Evolutionary conservation across 2,888 invertebrate species (phyloP).

Genomic region (Drosophila hamatofila): DNA sequence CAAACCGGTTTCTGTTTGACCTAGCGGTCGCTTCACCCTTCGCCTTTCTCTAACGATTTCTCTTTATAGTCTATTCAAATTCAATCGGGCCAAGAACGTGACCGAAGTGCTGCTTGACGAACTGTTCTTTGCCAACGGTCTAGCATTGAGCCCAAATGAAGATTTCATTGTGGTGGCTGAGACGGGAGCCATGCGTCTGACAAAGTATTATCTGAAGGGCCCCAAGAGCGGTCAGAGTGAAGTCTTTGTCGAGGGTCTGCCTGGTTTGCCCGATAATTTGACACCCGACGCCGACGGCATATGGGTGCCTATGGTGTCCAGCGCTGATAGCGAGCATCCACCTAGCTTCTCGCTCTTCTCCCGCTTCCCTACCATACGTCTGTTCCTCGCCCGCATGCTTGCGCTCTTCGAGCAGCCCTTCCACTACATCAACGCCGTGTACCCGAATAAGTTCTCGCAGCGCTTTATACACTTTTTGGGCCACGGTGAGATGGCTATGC

Average conservation of each 20-base stretch:
- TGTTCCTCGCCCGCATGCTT: constrained; percentile 88
- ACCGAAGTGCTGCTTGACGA: constrained; percentile 91
- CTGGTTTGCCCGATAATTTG: constrained; percentile 86
- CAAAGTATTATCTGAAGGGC: constrained; percentile 92
- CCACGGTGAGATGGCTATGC: constrained; percentile 86
- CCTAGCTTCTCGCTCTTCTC: constrained; percentile 86
- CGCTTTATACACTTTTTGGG: constrained; percentile 89
- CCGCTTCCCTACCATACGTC: constrained; percentile 88
- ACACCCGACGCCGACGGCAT: constrained; percentile 89
- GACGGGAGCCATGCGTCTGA: constrained; percentile 88
- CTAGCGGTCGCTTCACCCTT: background rate
- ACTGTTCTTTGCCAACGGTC: constrained; percentile 95
- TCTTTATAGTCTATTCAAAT: constrained; percentile 90
- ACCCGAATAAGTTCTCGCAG: constrained; percentile 89
- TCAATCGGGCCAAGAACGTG: constrained; percentile 91
- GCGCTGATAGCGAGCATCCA: constrained; percentile 88
- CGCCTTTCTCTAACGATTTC: constrained; percentile 29
- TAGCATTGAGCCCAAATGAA: constrained; percentile 92
- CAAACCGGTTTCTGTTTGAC: constrained; percentile 62
- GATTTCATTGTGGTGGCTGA: constrained; percentile 93
- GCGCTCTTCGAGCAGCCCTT: constrained; percentile 88
- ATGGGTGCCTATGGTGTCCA: constrained; percentile 87
- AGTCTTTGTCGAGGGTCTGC: constrained; percentile 92
- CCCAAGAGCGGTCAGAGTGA: constrained; percentile 92
- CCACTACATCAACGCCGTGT: constrained; percentile 87